phyloP scores from a whole-genome alignment of 2,888 invertebrate species.

The Pachycephus smyrnensis region DNA sequence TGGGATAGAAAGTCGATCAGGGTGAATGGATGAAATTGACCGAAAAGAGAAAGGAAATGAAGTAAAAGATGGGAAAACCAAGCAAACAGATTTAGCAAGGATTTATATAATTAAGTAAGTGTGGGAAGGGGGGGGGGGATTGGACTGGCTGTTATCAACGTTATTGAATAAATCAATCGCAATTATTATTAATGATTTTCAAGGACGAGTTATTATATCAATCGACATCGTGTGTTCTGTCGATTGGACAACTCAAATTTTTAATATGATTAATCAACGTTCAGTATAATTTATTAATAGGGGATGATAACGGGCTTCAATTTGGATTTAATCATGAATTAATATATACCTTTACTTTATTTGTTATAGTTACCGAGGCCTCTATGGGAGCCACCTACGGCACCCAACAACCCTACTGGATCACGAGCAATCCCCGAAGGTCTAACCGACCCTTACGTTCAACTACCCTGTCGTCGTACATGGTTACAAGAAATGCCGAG shows the following conservation, averaged over 20 bases:
- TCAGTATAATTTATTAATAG: not conserved
- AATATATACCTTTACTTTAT: not conserved
- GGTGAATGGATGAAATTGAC: not conserved
- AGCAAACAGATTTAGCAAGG: not conserved
- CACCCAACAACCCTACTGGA: conserved; percentile 37
- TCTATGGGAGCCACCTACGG: conserved; percentile 42
- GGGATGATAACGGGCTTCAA: not conserved
- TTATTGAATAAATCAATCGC: not conserved
- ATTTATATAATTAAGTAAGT: not conserved
- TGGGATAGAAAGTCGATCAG: not conserved
- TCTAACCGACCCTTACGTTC: conserved; percentile 30
- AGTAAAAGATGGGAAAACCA: not conserved
- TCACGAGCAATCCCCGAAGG: conserved; percentile 33
- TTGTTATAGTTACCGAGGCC: conserved; percentile 53
- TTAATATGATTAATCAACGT: not conserved
- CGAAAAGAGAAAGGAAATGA: not conserved
- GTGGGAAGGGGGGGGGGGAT: not conserved
- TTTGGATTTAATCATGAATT: no score
- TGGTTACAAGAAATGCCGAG: not conserved
- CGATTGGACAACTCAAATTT: not conserved
- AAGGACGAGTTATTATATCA: no score
- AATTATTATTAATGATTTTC: no score
- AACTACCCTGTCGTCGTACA: conserved; percentile 17
- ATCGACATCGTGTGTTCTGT: no score
- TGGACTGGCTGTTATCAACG: not conserved